These are phyloP conservation scores for Hirudo medicinalis DNA, from an alignment of 1,140 invertebrate species.

Conservation along the genomic window DNA sequence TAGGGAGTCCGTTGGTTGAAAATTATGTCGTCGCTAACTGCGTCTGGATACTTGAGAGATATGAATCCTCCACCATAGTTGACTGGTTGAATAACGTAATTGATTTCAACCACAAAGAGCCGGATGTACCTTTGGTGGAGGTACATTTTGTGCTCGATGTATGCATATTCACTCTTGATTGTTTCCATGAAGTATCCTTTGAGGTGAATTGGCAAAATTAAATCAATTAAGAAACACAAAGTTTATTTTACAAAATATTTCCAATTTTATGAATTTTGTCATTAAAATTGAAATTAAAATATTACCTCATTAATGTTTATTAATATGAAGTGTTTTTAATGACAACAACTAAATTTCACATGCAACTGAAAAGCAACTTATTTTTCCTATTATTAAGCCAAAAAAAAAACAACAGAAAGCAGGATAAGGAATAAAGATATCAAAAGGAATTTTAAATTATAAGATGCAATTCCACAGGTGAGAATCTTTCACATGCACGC, in stretches of 20 bases:
- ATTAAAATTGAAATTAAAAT: too few relatives aligned
- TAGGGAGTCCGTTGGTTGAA: conserved; percentile 13
- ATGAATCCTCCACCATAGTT: conserved; percentile 12
- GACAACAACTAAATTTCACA: not conserved
- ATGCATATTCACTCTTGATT: conserved; percentile 20
- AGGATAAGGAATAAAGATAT: too few relatives aligned
- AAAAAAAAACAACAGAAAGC: too few relatives aligned
- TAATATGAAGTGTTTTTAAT: too few relatives aligned
- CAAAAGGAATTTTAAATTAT: too few relatives aligned
- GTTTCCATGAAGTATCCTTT: conserved; percentile 23
- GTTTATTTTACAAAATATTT: too few relatives aligned
- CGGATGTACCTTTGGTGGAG: conserved; percentile 23
- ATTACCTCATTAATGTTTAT: not conserved
- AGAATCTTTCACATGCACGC: not conserved
- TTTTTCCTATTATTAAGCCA: not conserved
- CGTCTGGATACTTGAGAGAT: not conserved
- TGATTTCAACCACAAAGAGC: conserved; percentile 22
- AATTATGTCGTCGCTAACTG: conserved; percentile 16
- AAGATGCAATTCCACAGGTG: too few relatives aligned
- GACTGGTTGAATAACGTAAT: not conserved
- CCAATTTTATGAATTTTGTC: too few relatives aligned
- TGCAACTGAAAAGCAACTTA: not conserved
- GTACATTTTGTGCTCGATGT: conserved; percentile 22
- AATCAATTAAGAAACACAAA: too few relatives aligned
- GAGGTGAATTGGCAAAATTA: not conserved